phyloP scores from a whole-genome alignment of 1,140 invertebrate species.

The Carcinoscorpius rotundicauda region DNA sequence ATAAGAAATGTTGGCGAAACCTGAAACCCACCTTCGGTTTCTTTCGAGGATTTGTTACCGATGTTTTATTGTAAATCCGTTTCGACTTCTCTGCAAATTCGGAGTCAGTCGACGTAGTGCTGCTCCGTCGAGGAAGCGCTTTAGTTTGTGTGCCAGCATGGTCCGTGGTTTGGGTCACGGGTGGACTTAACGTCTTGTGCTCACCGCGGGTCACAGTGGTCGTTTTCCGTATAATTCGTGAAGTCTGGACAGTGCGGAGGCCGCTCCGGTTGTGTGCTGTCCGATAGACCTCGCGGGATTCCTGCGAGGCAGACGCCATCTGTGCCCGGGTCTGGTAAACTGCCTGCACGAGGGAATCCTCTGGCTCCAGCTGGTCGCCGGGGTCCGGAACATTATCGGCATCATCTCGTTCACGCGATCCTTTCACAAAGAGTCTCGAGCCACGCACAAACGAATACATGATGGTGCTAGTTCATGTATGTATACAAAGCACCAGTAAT shows the following conservation, averaged over 20 bases:
- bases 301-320: slow-evolving; percentile 27
- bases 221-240: slow-evolving; percentile 74
- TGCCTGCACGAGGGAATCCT: background rate
- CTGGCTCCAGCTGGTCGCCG: slow-evolving; percentile 15
- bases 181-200: slow-evolving; percentile 28
- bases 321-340: slow-evolving; percentile 20
- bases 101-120: background rate
- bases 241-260: slow-evolving; percentile 61
- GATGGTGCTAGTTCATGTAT: no score
- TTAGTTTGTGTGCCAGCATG: slow-evolving; percentile 7
- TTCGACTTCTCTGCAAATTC: background rate
- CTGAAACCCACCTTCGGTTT: no score
- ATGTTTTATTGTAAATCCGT: no score
- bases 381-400: slow-evolving; percentile 36
- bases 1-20: no score
- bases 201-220: slow-evolving; percentile 78
- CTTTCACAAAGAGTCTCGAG: slow-evolving; percentile 62
- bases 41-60: no score
- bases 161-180: slow-evolving; percentile 4
- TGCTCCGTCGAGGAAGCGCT: slow-evolving; percentile 5
- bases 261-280: slow-evolving; percentile 47
- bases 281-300: slow-evolving; percentile 36
- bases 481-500: no score
- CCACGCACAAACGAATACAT: slow-evolving; percentile 36
- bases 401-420: slow-evolving; percentile 51